Evolutionary conservation across 35 echinoderm and acorn worm genomes (phyloP).

Genomic region (Apostichopus japonicus): DNA sequence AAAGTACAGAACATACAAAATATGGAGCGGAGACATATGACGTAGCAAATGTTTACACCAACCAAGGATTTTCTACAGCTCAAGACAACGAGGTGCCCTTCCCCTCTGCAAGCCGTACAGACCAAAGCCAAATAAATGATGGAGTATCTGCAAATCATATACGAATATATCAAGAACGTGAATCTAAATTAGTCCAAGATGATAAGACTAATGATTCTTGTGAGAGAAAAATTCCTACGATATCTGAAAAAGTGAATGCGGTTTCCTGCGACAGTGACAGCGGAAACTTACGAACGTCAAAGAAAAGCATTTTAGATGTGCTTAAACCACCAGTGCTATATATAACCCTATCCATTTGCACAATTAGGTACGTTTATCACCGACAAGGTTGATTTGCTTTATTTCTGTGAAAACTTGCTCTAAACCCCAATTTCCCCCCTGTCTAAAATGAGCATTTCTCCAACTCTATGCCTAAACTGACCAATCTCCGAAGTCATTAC

Average conservation of each 20-base stretch:
- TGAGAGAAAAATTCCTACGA: neutral
- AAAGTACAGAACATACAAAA: neutral
- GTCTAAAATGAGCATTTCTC: too few species aligned
- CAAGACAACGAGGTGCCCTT: neutral
- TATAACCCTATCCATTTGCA: neutral
- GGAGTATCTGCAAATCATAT: neutral
- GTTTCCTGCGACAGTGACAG: neutral
- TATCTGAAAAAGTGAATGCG: neutral
- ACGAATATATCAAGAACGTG: too few species aligned
- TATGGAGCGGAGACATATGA: neutral
- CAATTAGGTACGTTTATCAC: too few species aligned
- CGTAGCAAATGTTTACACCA: neutral
- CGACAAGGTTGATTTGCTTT: too few species aligned
- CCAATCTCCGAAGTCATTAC: too few species aligned
- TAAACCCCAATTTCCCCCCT: too few species aligned
- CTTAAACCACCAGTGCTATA: conserved; percentile 1
- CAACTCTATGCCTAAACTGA: too few species aligned
- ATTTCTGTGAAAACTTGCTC: too few species aligned
- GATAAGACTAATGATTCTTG: too few species aligned
- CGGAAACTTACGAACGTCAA: neutral
- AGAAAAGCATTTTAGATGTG: neutral
- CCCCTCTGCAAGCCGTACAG: neutral
- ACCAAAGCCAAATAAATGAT: neutral
- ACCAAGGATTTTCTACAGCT: neutral
- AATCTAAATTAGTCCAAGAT: neutral